phyloP scores from a whole-genome alignment of 2,797 vertebrate genomes.

The Pteropus rufus region DNA sequence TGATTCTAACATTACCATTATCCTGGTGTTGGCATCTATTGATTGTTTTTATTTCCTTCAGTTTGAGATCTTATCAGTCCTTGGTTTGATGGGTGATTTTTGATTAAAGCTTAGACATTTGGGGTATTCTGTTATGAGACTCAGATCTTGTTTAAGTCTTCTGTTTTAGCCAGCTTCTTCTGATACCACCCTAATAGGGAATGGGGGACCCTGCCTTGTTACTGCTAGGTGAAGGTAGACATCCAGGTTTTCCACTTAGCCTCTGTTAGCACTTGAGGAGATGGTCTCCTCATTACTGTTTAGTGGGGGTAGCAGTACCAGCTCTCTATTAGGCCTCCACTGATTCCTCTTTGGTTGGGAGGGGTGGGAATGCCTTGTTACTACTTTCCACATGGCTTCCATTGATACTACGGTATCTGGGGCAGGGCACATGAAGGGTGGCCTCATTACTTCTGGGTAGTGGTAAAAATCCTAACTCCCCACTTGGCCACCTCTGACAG shows the following conservation, averaged over 20 bases:
- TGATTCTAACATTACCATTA: not conserved
- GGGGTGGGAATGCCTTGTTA: not conserved
- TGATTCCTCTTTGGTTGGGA: not conserved
- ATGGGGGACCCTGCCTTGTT: not conserved
- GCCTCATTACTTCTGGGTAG: not conserved
- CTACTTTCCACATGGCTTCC: not conserved
- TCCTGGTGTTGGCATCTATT: not conserved
- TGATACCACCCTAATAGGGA: not conserved
- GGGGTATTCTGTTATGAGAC: not conserved
- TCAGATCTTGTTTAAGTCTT: not conserved
- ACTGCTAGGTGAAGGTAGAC: not conserved
- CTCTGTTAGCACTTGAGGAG: not conserved
- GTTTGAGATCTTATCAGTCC: not conserved
- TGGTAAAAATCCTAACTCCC: not conserved
- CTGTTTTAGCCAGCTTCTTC: not conserved
- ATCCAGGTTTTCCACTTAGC: not conserved
- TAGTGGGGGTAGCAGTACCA: not conserved
- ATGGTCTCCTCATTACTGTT: not conserved
- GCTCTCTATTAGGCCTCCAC: not conserved
- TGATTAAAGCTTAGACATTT: not conserved
- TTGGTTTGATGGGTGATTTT: not conserved
- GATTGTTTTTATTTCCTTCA: not conserved
- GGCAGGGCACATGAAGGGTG: accelerated
- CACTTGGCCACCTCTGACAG: not conserved
- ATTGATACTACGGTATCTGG: not conserved